Conservation (phyloP, 2,888 invertebrate species). For the Sabellastarte sp. region DNA sequence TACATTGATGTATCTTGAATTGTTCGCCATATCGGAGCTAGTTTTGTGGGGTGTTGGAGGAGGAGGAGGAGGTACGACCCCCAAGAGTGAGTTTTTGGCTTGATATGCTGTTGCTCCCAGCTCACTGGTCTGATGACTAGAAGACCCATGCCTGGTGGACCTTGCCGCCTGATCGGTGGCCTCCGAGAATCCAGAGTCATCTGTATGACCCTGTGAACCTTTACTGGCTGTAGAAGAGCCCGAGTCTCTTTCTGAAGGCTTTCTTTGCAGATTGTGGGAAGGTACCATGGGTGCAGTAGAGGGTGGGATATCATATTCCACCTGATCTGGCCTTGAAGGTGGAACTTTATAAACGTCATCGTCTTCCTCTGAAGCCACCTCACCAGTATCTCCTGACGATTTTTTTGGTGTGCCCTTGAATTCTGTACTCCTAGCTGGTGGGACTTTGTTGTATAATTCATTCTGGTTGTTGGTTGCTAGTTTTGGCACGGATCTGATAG, state of each 20-base stretch:
- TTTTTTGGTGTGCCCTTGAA: no score
- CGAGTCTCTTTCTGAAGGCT: neutral
- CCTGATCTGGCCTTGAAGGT: neutral
- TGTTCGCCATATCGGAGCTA: no score
- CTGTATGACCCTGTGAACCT: neutral
- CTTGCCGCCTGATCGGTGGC: neutral
- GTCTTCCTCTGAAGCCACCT: no score
- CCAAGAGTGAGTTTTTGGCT: neutral
- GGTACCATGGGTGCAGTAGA: no score
- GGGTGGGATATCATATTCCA: conserved; percentile 36
- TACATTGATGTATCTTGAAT: neutral
- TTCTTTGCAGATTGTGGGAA: conserved; percentile 24
- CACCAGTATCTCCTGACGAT: no score
- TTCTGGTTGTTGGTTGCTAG: neutral
- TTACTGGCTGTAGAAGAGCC: neutral
- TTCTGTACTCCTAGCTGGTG: no score
- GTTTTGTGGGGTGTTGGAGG: neutral
- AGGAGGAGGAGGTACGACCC: neutral
- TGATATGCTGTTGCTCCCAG: neutral
- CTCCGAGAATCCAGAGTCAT: neutral
- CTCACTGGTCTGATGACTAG: neutral
- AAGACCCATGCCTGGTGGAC: neutral
- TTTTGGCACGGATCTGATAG: neutral
- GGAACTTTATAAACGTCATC: conserved; percentile 3
- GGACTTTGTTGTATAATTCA: no score